Evolutionary conservation across 2,113 vertebrate species (phyloP).

Genomic region (Callocephalon fimbriatum): DNA sequence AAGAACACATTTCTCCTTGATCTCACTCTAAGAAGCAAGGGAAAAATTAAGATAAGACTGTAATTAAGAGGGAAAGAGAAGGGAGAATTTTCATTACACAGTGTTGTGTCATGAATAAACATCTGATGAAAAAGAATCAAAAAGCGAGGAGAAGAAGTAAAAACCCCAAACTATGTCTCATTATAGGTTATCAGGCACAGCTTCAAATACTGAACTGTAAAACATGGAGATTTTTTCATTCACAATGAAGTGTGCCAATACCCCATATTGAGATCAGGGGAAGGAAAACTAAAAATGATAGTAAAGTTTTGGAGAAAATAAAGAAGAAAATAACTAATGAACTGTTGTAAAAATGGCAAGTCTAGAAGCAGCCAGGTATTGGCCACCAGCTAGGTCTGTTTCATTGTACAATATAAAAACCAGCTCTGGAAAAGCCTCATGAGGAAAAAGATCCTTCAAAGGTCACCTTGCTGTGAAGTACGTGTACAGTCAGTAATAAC

Average conservation of each 20-base stretch:
- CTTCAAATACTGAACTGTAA: not conserved
- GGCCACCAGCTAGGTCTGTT: not conserved
- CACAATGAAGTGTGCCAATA: not conserved
- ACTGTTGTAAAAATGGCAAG: not conserved
- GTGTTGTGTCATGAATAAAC: not conserved
- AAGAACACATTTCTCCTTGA: not conserved
- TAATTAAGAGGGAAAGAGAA: not conserved
- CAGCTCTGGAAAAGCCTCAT: not conserved
- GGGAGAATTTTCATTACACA: not conserved
- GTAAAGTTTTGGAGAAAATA: not conserved
- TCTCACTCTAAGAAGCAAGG: not conserved
- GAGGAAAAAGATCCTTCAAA: not conserved
- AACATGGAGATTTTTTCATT: not conserved
- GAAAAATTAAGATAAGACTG: not conserved
- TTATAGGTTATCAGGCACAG: not conserved
- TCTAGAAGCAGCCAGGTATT: not conserved
- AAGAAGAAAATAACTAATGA: not conserved
- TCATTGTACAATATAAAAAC: not conserved
- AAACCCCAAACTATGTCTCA: not conserved
- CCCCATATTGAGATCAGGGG: not conserved
- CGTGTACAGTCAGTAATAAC: not conserved
- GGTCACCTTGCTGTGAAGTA: not conserved
- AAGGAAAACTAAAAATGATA: not conserved
- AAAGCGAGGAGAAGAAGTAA: not conserved
- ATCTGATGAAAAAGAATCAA: not conserved